Evolutionary conservation across 2,797 vertebrate species (phyloP), one percentile per base, ranked within the genome.

Genomic region (Cyclopterus lumpus): DNA sequence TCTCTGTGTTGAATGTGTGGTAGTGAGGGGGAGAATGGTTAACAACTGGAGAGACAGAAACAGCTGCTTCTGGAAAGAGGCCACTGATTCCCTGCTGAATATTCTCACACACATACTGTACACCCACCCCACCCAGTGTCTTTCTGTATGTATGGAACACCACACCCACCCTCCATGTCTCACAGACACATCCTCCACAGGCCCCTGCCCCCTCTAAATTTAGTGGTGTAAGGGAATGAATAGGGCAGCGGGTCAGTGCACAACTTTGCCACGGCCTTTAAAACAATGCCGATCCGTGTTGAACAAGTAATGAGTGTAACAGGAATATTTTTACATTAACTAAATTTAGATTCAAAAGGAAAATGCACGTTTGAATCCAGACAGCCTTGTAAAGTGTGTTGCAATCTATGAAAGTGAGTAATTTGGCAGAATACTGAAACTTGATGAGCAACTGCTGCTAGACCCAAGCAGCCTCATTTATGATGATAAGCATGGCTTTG

Each of bases 61-160:
- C 93, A 94, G 92, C 91, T 93, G 89, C 77, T 65, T 71, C 79
- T 75, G 71, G 73, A 92, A 77, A 80, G 79, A 77, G 62, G 84
- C 79, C 87, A 67, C 83, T 69, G 62, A 87, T 86, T 90, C 66
- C 80, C 54, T 57, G 49, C 55, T 69, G 66, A 79, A 81, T 80
- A 57, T 81, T 86, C 72, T 83, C 76, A 75, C 77, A 73, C 74
- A 57, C 54, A 24, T 36, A 85, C 77, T 75, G 73, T 77, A 75
- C 75, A 74, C 65, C 42, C 75, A 22, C 36, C 54, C 67, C 82
- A 63, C 75, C 62, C 82, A 69, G 6, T 63, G 42, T 77, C 36
- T 75, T 58, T 86, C 62, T 80, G 71, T 77, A 78, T 83, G 69
- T 83, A 81, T 79, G 77, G 72, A 77, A 68, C 55, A 81, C 64